Evolutionary conservation across 1,140 invertebrate genomes (phyloP).

Genomic region (Apis dorsata): DNA sequence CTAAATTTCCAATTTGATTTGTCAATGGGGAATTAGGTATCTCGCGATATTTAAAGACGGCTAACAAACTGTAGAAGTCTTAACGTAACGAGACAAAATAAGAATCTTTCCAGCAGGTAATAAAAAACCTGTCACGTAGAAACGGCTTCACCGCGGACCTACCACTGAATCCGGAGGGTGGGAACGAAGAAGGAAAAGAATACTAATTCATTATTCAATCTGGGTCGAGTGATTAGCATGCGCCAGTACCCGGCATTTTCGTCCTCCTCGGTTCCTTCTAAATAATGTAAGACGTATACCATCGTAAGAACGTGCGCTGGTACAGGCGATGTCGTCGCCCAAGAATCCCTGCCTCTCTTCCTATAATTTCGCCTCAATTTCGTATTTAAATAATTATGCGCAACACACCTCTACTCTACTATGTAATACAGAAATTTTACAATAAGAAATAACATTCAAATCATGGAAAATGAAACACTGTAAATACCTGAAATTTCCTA

Average conservation of each 20-base stretch:
- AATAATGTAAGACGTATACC: constrained; percentile 76
- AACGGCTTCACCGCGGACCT: constrained; percentile 45
- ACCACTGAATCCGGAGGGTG: constrained; percentile 58
- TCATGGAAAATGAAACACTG: too few relatives aligned
- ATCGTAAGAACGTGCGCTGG: constrained; percentile 45
- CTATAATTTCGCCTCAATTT: constrained; percentile 33
- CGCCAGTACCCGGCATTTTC: constrained; percentile 72
- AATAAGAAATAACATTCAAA: neutral
- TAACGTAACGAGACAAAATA: constrained; percentile 48
- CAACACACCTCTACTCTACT: neutral
- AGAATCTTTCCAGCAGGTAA: constrained; percentile 57
- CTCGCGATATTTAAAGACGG: constrained; percentile 25
- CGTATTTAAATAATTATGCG: constrained; percentile 51
- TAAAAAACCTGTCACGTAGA: constrained; percentile 78
- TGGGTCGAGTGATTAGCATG: constrained; percentile 80
- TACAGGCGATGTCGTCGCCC: constrained; percentile 40
- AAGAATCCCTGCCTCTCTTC: constrained; percentile 29
- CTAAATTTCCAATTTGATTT: constrained; percentile 29
- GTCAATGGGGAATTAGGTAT: constrained; percentile 3
- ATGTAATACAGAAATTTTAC: neutral
- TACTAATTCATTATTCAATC: constrained; percentile 81
- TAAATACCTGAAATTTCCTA: too few relatives aligned
- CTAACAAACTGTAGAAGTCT: constrained; percentile 43
- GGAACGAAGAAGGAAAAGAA: constrained; percentile 74
- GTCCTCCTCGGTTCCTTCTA: constrained; percentile 74